These are phyloP conservation scores for Hedychridium roseum DNA, from an alignment of 2,888 invertebrate genomes.

Conservation along the genomic window DNA sequence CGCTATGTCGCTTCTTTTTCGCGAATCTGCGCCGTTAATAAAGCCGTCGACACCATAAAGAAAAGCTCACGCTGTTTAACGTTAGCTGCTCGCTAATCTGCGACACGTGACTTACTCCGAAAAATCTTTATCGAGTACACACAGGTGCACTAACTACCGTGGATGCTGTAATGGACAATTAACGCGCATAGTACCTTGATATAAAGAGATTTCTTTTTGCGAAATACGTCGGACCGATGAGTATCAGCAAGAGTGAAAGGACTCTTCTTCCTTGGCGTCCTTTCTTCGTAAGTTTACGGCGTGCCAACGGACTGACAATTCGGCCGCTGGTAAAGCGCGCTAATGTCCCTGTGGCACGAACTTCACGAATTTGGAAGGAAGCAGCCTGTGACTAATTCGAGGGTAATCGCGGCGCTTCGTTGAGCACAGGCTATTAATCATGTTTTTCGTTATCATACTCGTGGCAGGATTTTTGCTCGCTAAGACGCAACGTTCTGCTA, in stretches of 20 bases:
- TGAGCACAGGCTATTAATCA: conserved; percentile 21
- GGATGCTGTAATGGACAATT: neutral
- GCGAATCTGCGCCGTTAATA: conserved; percentile 3
- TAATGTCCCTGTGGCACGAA: conserved; percentile 41
- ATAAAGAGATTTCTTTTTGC: neutral
- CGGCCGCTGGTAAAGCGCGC: no score
- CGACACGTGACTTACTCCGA: no score
- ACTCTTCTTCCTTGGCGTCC: conserved; percentile 31
- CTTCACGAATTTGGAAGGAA: conserved; percentile 35
- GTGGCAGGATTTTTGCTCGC: no score
- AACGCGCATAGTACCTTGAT: neutral
- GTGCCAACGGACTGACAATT: no score
- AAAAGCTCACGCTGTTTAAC: no score
- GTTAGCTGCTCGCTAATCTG: neutral
- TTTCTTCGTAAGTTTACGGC: no score
- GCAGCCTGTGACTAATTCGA: conserved; percentile 21
- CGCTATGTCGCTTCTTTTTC: conserved; percentile 3
- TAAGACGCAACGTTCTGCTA: no score
- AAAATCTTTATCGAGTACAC: no score
- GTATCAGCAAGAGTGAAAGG: conserved; percentile 31
- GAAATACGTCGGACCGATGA: neutral
- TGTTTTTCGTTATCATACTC: no score
- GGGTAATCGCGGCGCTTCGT: conserved; percentile 13
- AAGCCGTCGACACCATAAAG: no score
- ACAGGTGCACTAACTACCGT: neutral